Percentiles rank a stretch among this genome's conserved stretches.
Evolutionary conservation across 2,113 vertebrate genomes (phyloP).

Genomic region (Ariopsis seemanni): DNA sequence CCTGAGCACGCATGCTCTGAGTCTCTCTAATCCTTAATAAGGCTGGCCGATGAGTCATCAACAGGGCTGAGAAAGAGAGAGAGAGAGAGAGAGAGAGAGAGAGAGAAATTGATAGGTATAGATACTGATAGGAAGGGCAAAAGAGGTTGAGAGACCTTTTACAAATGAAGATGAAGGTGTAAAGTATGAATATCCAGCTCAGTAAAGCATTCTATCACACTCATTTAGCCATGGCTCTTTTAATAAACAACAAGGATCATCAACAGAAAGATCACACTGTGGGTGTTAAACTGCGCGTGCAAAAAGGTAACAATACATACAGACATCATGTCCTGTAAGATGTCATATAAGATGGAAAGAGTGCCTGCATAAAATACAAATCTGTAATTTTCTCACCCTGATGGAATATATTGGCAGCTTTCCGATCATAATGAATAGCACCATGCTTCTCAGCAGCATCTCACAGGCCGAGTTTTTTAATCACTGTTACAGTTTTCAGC

Average conservation of each 20-base stretch:
- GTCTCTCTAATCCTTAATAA: slow-evolving; percentile 79
- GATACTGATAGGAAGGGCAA: neutral
- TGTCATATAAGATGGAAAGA: neutral
- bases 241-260: slow-evolving; percentile 72
- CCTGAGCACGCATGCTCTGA: slow-evolving; percentile 71
- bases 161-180: slow-evolving; percentile 58
- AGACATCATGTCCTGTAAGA: neutral
- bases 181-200: neutral
- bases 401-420: neutral
- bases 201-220: neutral
- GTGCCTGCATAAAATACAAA: slow-evolving; percentile 75
- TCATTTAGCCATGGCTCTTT: slow-evolving; percentile 66
- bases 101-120: slow-evolving; percentile 52
- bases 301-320: neutral
- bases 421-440: neutral
- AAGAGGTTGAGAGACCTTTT: slow-evolving; percentile 77
- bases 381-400: slow-evolving; percentile 18
- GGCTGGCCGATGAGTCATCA: slow-evolving; percentile 69
- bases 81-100: slow-evolving; percentile 70
- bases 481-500: neutral
- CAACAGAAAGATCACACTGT: slow-evolving; percentile 69
- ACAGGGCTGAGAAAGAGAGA: slow-evolving; percentile 78
- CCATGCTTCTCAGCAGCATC: neutral
- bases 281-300: slow-evolving; percentile 53
- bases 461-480: neutral